A percentile compares a stretch with the other conserved stretches of the same genome.
These are phyloP conservation scores for Clinocottus analis DNA, from an alignment of 2,113 vertebrate genomes.

Conservation along the genomic window DNA sequence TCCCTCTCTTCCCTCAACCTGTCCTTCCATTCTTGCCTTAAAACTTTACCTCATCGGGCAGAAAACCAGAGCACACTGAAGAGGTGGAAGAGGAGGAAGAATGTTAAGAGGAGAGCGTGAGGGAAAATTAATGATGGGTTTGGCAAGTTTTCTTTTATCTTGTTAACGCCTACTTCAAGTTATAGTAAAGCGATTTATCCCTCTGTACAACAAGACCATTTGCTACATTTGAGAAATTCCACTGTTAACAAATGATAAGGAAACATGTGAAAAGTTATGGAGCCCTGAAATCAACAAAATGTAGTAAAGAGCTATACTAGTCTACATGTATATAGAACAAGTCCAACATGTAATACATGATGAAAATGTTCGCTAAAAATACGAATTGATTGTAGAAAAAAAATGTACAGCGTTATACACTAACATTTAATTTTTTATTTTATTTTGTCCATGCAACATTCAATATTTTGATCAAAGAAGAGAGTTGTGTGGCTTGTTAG, in stretches of 20 bases:
- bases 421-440: neutral
- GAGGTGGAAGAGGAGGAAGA: conserved; percentile 54
- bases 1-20: conserved; percentile 23
- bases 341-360: neutral
- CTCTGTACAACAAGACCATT: neutral
- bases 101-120: conserved; percentile 59
- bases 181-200: conserved; percentile 10
- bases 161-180: conserved; percentile 20
- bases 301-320: neutral
- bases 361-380: neutral
- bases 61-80: conserved; percentile 52
- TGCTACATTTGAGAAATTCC: neutral
- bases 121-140: conserved; percentile 24
- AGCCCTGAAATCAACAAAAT: conserved; percentile 18
- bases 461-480: neutral
- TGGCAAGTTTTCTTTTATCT: conserved; percentile 45
- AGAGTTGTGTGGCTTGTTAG: neutral
- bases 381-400: neutral
- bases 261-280: conserved; percentile 8
- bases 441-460: neutral
- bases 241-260: conserved; percentile 1
- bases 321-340: neutral
- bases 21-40: conserved; percentile 80
- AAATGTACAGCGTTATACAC: neutral
- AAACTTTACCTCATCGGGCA: conserved; percentile 70